Evolutionary conservation across 1,140 invertebrate species (phyloP), one percentile per base, ranked within the genome.

Genomic region (Matsumurasca onukii): DNA sequence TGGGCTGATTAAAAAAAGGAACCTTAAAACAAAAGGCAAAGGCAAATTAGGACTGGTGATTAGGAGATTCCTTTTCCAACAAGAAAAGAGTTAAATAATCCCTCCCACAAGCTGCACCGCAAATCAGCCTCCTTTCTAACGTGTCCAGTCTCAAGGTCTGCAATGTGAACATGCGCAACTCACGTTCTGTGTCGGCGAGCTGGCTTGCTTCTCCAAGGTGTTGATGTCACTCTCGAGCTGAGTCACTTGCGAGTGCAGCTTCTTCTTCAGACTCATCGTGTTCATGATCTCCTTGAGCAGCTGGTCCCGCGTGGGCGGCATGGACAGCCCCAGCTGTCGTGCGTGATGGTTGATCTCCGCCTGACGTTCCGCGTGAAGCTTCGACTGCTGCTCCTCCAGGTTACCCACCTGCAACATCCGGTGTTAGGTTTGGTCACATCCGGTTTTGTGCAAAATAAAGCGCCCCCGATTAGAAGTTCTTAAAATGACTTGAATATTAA

Each of bases 231-330:
- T 85, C 76, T 95, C 87, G 75, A 92, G 79, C 78, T 88, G 83
- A 65, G 86, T 69, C 59, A 82, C 81, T 79, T 93, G 90, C 30
- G 86, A 86, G 69, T 92, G 89, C 24, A 95, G 79, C 72, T 91
- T 86, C 77, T 94, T 94, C 15, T 92, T 83, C 66, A 93, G 90
- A 2, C 87, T 84, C 66, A 95, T 78, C 9, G 92, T 94, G 1
- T 89, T 86, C 3, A 88, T 91, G 69, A 96, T 94, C 80, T 96
- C 93, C 76, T 90, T 89, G 48, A 94, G 77, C 73, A 95, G 89
- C 71, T 88, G 88, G 76, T 94, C 91, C 73, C 91, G 87, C 0
- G 73, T 75, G 1, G 72, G 39, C 15, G 57, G 61, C 13, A 57
- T 59, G 20, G 52, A 62, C 51, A 62, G 65, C 34, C 51, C 71